phyloP scores from a whole-genome alignment of 2,113 vertebrate genomes.

The Eulemur macaco region DNA sequence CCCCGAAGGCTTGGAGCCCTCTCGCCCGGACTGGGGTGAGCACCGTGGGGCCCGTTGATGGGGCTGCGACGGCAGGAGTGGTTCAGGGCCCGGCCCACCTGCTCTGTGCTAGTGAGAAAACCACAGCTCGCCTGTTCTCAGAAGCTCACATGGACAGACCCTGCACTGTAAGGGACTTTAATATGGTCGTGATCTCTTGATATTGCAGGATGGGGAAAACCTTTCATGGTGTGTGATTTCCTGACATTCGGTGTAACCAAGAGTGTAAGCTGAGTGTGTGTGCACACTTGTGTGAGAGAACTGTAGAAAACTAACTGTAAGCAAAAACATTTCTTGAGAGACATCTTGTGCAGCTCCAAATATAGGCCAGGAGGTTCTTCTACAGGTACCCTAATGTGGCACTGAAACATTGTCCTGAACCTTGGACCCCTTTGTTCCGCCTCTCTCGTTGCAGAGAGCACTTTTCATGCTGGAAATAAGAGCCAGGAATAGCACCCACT shows the following conservation, averaged over 20 bases:
- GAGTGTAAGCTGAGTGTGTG: background rate
- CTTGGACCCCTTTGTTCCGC: fast-evolving
- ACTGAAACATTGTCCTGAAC: background rate
- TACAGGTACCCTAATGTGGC: background rate
- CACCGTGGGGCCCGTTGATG: background rate
- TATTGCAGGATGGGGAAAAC: background rate
- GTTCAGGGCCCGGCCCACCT: background rate
- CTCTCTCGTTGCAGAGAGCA: background rate
- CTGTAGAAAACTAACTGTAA: background rate
- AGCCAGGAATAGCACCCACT: background rate
- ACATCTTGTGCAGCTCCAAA: background rate
- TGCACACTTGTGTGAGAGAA: background rate
- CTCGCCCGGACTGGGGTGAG: background rate
- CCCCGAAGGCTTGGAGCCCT: too few relatives aligned
- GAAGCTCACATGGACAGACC: background rate
- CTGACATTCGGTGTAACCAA: background rate
- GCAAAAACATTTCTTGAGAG: background rate
- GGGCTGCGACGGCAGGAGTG: background rate
- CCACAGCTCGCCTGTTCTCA: constrained; percentile 47
- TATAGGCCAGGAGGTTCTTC: background rate
- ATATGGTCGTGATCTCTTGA: background rate
- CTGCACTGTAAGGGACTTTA: background rate
- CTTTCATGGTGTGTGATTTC: background rate
- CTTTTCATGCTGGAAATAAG: background rate
- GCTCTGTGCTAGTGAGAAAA: constrained; percentile 52